phyloP scores from a whole-genome alignment of 1,140 invertebrate species.

The Sycophaga agraensis region DNA sequence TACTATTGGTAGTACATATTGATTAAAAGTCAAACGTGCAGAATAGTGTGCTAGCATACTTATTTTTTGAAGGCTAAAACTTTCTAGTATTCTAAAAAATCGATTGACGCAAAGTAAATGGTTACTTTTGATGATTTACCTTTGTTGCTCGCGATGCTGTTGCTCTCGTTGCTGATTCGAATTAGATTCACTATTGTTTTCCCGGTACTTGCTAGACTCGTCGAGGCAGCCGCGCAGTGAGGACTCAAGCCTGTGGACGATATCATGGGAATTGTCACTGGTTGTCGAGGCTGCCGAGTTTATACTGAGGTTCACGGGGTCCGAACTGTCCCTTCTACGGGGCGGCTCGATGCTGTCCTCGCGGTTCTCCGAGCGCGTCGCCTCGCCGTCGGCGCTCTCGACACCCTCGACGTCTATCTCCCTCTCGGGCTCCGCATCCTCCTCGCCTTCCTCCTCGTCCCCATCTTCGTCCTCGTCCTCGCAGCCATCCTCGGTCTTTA shows the following conservation, averaged over 20 bases:
- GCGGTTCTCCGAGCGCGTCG: slow-evolving; percentile 56
- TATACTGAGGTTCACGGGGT: slow-evolving; percentile 76
- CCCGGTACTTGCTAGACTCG: slow-evolving; percentile 14
- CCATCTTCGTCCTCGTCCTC: slow-evolving; percentile 63
- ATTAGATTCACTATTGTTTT: slow-evolving; percentile 8
- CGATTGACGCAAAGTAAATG: too few relatives aligned
- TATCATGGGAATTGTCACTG: slow-evolving; percentile 52
- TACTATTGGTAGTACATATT: too few relatives aligned
- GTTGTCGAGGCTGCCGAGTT: slow-evolving; percentile 54
- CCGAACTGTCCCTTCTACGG: slow-evolving; percentile 57
- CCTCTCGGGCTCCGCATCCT: slow-evolving; percentile 61
- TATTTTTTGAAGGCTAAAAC: too few relatives aligned
- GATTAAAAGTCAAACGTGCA: too few relatives aligned
- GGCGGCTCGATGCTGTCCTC: slow-evolving; percentile 51
- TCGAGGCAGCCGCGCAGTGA: slow-evolving; percentile 22
- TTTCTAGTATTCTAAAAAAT: too few relatives aligned
- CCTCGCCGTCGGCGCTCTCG: slow-evolving; percentile 61
- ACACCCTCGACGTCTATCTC: slow-evolving; percentile 61
- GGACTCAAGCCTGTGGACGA: slow-evolving; percentile 43
- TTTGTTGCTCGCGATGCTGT: neutral
- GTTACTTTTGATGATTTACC: too few relatives aligned
- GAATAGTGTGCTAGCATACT: too few relatives aligned
- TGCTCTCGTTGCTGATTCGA: neutral
- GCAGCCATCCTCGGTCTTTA: slow-evolving; percentile 59
- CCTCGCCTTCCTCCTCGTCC: too few relatives aligned